Evolutionary conservation across 2,888 invertebrate species (phyloP).

Genomic region (Lumbricus terrestris): DNA sequence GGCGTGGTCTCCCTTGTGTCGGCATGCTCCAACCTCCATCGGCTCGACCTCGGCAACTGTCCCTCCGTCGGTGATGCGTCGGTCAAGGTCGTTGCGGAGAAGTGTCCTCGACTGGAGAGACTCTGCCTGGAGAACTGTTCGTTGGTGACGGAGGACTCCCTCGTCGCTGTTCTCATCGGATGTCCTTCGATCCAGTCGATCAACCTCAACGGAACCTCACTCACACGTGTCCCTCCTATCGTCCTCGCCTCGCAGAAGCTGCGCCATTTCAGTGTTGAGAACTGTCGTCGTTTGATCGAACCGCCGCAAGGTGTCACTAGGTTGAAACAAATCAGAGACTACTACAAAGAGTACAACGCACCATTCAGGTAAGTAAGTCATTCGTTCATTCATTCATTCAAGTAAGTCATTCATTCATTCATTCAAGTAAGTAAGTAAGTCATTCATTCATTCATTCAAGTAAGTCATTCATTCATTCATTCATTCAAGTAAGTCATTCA

Average conservation of each 20-base stretch:
- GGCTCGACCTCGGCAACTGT: slow-evolving; percentile 11
- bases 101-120: slow-evolving; percentile 19
- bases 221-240: background rate
- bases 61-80: background rate
- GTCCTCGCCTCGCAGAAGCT: background rate
- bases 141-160: background rate
- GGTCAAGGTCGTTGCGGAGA: background rate
- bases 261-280: slow-evolving; percentile 8
- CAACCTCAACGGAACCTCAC: slow-evolving; percentile 14
- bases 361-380: background rate
- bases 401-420: too few species aligned
- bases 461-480: too few species aligned
- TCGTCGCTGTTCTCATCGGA: background rate
- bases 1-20: background rate
- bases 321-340: background rate
- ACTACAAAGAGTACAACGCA: slow-evolving; percentile 14
- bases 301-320: background rate
- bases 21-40: background rate
- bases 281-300: background rate
- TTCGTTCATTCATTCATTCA: background rate
- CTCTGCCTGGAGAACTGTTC: background rate
- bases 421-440: too few species aligned
- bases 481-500: too few species aligned
- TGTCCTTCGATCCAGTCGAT: background rate
- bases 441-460: too few species aligned